Percentiles rank a stretch among this genome's conserved stretches.
phyloP scores from a whole-genome alignment of 2,113 vertebrate genomes.

The Cynocephalus volans region DNA sequence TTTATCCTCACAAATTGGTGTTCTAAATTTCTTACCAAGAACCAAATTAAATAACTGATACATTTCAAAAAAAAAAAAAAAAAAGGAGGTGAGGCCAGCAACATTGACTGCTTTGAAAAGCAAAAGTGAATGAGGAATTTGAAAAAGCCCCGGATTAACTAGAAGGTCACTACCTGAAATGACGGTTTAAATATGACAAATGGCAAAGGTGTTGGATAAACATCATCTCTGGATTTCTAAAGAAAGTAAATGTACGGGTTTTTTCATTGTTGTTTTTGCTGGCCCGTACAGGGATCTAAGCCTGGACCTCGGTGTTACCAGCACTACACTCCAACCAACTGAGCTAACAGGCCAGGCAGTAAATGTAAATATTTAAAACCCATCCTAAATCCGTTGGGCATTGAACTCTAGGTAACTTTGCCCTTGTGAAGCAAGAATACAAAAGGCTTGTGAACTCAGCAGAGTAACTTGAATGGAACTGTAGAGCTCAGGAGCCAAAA shows the following conservation, averaged over 20 bases:
- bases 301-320: no score
- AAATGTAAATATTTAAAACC: background rate
- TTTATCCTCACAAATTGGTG: no score
- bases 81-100: background rate
- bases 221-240: background rate
- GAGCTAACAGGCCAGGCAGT: background rate
- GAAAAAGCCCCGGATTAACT: background rate
- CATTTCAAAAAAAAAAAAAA: no score
- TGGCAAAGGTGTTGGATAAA: background rate
- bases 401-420: background rate
- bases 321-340: no score
- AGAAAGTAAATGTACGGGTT: background rate
- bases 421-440: background rate
- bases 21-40: no score
- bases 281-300: no score
- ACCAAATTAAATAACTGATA: no score
- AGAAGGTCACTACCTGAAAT: background rate
- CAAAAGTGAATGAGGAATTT: background rate
- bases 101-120: background rate
- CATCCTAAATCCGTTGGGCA: background rate
- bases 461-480: background rate
- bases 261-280: no score
- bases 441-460: background rate
- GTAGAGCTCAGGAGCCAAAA: background rate
- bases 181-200: background rate